phyloP scores from a whole-genome alignment of 2,797 vertebrate genomes.

The Columba guinea region DNA sequence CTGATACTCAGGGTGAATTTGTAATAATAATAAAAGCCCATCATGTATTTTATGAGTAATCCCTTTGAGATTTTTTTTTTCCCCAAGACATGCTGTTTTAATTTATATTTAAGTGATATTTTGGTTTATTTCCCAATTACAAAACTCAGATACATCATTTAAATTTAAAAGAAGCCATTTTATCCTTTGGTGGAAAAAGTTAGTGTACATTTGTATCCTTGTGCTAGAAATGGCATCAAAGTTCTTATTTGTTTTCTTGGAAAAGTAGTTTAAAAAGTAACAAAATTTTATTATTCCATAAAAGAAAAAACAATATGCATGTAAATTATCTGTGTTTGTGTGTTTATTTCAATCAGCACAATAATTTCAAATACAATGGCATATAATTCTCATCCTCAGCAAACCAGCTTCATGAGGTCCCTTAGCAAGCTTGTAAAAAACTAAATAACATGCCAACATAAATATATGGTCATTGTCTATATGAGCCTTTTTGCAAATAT shows the following conservation, averaged over 20 bases:
- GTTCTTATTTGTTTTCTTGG: background rate
- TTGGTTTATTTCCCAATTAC: background rate
- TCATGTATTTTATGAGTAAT: background rate
- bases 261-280: background rate
- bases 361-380: background rate
- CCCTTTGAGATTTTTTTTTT: fast-evolving
- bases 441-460: background rate
- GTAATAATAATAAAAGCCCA: background rate
- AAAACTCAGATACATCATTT: background rate
- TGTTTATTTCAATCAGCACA: background rate
- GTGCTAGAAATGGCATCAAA: background rate
- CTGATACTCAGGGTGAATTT: background rate
- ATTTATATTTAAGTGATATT: background rate
- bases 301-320: background rate
- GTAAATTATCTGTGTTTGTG: background rate
- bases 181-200: background rate
- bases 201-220: background rate
- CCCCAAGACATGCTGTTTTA: background rate
- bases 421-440: background rate
- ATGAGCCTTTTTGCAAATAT: background rate
- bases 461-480: background rate
- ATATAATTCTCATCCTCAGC: background rate
- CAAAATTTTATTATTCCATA: background rate
- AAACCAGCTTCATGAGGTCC: background rate
- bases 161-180: background rate